These are phyloP conservation scores for Ctenoplectra terminalis DNA, from an alignment of 1,140 invertebrate species.

Conservation along the genomic window DNA sequence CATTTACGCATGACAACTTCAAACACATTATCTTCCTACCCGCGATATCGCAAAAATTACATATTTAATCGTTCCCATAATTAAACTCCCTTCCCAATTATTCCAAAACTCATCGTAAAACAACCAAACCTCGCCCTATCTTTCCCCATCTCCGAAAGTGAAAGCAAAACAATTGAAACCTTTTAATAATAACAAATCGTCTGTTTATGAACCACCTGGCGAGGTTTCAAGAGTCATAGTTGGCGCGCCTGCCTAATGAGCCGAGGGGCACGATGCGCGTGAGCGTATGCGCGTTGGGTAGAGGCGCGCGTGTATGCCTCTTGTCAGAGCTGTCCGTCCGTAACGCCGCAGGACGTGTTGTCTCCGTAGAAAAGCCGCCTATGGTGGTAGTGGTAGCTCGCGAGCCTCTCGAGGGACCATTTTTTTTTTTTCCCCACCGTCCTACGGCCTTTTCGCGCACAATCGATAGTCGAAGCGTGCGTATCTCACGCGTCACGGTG, in stretches of 20 bases:
- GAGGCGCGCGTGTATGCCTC: conserved; percentile 60
- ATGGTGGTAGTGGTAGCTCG: conserved; percentile 46
- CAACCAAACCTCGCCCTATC: too few species aligned
- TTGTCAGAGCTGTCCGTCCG: conserved; percentile 58
- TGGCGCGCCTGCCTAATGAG: conserved; percentile 32
- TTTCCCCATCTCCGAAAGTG: too few species aligned
- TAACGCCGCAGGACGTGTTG: conserved; percentile 60
- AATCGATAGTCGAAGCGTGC: conserved; percentile 12
- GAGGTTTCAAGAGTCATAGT: conserved; percentile 17
- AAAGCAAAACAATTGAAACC: not conserved
- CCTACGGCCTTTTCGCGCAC: conserved; percentile 16
- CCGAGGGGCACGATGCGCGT: conserved; percentile 36
- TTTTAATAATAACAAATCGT: not conserved
- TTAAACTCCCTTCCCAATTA: too few species aligned
- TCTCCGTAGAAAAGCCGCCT: conserved; percentile 54
- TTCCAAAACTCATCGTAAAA: too few species aligned
- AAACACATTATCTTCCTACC: too few species aligned
- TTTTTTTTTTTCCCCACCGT: not conserved
- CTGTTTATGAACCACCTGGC: conserved; percentile 15
- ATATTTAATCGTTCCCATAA: too few species aligned
- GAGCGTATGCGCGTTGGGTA: conserved; percentile 47
- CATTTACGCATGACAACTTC: too few species aligned
- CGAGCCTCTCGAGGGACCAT: not conserved
- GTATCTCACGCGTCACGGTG: not conserved
- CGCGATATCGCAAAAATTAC: too few species aligned